Evolutionary conservation across 1,140 invertebrate species (phyloP), one percentile per base, ranked within the genome.

Genomic region (Cherax quadricarinatus): DNA sequence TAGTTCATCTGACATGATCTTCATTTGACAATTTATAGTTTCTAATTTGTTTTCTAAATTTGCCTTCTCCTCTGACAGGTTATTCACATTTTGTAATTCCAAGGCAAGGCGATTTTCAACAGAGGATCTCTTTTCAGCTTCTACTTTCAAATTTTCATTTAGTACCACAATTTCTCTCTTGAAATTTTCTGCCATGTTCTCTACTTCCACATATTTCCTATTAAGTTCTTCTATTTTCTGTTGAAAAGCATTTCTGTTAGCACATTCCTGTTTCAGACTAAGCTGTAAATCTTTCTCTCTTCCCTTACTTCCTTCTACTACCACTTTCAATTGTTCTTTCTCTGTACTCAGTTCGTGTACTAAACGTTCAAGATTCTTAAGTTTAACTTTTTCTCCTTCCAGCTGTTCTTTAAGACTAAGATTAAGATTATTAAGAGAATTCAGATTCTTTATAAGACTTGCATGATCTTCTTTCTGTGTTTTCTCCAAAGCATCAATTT

Each of bases 401-500:
- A 83, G 57, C 51, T 83, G 81, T 21, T 53, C 51, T 83, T 83
- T 83, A n/a, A 83, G 57, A 60, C 30, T 83, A 21, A 83, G 57
- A 83, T 83, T 83, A 12, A 83, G 51, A 30, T 53, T 57, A 60
- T 4, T n/a, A 24, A 83, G 4, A 0, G 81, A 83, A 12, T 14
- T 57, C 12, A 83, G n/a, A 48, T 83, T 83, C 16, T 83, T 51
- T 81, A 51, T 49, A 75, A 75, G 24, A 9, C 24, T 24, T 75
- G 70, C 12, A 75, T 75, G 70, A 75, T 75, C 70, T 21, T 75
- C 70, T 21, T 75, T 41, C 7, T 83, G 81, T 24, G 81, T 24
- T 60, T 83, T 53, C 51, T 83, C 51, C 51, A 83, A 57, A 24
- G 81, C 81, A 60, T 83, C 81, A 83, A 83, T 60, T 83, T 83